Evolutionary conservation across 1,140 invertebrate species (phyloP).

Genomic region (Globodera rostochiensis): DNA sequence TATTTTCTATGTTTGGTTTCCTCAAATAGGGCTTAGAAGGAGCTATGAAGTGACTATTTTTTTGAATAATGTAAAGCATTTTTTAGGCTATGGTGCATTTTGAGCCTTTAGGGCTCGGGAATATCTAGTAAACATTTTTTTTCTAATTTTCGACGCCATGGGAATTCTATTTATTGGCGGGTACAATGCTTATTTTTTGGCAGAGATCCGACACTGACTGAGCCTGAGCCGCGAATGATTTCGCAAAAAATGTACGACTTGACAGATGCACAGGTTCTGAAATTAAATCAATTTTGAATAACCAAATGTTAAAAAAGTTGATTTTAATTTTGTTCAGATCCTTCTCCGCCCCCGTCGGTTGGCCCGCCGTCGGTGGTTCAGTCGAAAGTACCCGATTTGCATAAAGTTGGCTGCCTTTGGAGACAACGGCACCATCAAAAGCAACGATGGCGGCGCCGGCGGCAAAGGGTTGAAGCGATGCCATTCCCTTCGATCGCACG

Average conservation of each 20-base stretch:
- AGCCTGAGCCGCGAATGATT: slow-evolving; percentile 54
- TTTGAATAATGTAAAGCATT: too few relatives aligned
- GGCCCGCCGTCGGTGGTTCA: slow-evolving; percentile 59
- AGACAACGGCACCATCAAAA: background rate
- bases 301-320: slow-evolving; percentile 10
- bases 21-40: too few relatives aligned
- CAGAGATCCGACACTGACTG: slow-evolving; percentile 70
- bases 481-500: background rate
- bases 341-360: slow-evolving; percentile 57
- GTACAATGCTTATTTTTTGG: too few relatives aligned
- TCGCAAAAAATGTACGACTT: slow-evolving; percentile 62
- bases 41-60: too few relatives aligned
- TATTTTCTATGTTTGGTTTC: too few relatives aligned
- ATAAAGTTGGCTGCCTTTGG: slow-evolving; percentile 46
- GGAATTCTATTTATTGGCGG: too few relatives aligned
- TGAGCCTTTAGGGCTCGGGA: too few relatives aligned
- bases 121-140: too few relatives aligned
- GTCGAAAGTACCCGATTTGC: slow-evolving; percentile 62
- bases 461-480: background rate
- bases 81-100: too few relatives aligned
- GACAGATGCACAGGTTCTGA: slow-evolving; percentile 52
- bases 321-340: slow-evolving; percentile 47
- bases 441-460: too few relatives aligned
- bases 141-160: too few relatives aligned
- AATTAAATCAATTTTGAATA: slow-evolving; percentile 25